phyloP scores from a whole-genome alignment of 2,888 invertebrate genomes.

The Gortyna flavago region DNA sequence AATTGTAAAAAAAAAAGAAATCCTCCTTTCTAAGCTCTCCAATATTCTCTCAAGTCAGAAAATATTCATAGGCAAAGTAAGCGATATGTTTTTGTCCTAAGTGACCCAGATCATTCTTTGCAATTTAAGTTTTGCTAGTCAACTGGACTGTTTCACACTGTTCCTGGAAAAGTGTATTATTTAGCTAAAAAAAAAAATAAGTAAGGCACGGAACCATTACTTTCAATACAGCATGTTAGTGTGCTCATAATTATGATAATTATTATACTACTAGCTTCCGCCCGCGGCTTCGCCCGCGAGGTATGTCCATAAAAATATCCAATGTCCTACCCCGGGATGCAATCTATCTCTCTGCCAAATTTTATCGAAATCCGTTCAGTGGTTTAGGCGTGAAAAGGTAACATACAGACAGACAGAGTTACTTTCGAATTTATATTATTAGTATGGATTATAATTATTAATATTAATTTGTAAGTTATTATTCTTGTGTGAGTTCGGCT shows the following conservation, averaged over 20 bases:
- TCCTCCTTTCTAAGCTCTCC: neutral
- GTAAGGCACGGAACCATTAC: no score
- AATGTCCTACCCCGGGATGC: no score
- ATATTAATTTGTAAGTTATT: neutral
- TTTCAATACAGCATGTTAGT: neutral
- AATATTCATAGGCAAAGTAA: conserved; percentile 39
- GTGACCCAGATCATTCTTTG: conserved; percentile 4
- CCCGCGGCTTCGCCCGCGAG: no score
- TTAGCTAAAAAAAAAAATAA: neutral
- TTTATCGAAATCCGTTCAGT: no score
- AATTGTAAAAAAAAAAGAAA: neutral
- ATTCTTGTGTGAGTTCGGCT: neutral
- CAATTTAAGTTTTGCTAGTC: conserved; percentile 39
- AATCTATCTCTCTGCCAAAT: no score
- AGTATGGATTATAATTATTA: neutral
- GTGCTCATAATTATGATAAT: neutral
- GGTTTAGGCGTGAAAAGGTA: no score
- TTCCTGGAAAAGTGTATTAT: neutral
- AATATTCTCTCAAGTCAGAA: conserved; percentile 24
- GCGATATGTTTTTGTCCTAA: conserved; percentile 26
- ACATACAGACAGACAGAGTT: no score
- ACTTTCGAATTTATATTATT: no score
- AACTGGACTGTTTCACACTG: neutral
- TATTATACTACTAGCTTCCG: no score
- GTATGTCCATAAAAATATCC: no score